These are phyloP conservation scores for Echeneis naucrates DNA, from an alignment of 2,797 vertebrate genomes.

Conservation along the genomic window DNA sequence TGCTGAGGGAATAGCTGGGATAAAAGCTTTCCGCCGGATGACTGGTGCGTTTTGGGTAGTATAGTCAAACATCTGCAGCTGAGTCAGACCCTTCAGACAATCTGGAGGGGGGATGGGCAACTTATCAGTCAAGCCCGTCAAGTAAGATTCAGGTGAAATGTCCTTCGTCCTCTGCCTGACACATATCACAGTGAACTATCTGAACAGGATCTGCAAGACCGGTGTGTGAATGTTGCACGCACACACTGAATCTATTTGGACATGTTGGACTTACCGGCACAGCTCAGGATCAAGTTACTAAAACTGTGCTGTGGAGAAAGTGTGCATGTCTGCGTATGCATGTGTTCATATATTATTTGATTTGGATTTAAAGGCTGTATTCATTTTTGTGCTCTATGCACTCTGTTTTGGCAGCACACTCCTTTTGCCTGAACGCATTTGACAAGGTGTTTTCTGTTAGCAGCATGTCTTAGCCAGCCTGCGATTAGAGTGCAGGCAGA, in stretches of 20 bases:
- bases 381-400: no score
- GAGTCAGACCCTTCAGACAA: constrained; percentile 50
- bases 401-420: neutral
- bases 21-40: constrained; percentile 53
- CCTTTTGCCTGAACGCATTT: neutral
- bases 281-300: constrained; percentile 71
- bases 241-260: constrained; percentile 62
- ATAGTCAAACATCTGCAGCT: constrained; percentile 53
- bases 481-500: constrained; percentile 59
- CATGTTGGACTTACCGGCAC: constrained; percentile 77
- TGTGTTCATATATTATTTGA: constrained; percentile 11
- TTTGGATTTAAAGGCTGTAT: constrained; percentile 17
- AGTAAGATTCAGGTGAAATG: constrained; percentile 18
- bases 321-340: constrained; percentile 34
- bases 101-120: neutral
- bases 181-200: constrained; percentile 33
- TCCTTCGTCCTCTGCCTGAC: neutral
- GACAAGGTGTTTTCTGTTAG: constrained; percentile 48
- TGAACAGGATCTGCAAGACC: constrained; percentile 33
- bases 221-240: constrained; percentile 42
- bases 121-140: neutral
- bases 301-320: constrained; percentile 50
- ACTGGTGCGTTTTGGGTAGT: constrained; percentile 44
- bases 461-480: constrained; percentile 40
- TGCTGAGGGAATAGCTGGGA: constrained; percentile 19